Percentiles rank a stretch among this genome's conserved stretches.
Conservation (phyloP, 1,140 invertebrate genomes). For the Magallana gigas region DNA sequence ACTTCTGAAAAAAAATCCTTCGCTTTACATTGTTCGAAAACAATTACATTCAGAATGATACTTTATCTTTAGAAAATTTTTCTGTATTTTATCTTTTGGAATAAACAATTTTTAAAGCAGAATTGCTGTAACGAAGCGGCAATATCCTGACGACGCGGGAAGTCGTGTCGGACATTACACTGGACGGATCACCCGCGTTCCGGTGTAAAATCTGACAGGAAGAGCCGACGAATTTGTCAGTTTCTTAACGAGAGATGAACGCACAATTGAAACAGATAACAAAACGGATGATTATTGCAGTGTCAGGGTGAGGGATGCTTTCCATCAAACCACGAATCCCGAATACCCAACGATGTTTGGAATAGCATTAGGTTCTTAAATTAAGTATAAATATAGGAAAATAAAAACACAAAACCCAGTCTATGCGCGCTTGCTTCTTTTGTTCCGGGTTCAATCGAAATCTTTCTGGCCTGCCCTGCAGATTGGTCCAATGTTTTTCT, state of each 20-base stretch:
- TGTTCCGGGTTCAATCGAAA: conserved; percentile 17
- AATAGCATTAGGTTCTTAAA: conserved; percentile 46
- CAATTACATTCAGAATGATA: too few relatives aligned
- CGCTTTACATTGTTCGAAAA: too few relatives aligned
- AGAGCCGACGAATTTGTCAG: conserved; percentile 15
- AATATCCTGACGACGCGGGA: too few relatives aligned
- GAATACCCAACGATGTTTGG: conserved; percentile 44
- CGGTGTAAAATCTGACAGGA: conserved; percentile 11
- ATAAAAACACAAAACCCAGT: conserved; percentile 40
- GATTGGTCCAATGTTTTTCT: conserved; percentile 15
- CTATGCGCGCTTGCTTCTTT: conserved; percentile 29
- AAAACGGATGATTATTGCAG: conserved; percentile 3
- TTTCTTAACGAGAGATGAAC: not conserved
- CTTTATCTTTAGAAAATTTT: too few relatives aligned
- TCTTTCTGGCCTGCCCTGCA: not conserved
- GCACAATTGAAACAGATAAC: conserved; percentile 19
- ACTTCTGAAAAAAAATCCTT: too few relatives aligned
- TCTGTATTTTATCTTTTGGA: too few relatives aligned
- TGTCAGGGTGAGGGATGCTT: conserved; percentile 3
- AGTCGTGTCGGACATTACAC: too few relatives aligned
- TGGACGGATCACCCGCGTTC: not conserved
- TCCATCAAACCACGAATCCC: conserved; percentile 14
- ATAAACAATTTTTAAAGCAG: too few relatives aligned
- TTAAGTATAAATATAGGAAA: conserved; percentile 49
- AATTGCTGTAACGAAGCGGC: too few relatives aligned